phyloP scores from a whole-genome alignment of 2,888 invertebrate genomes.

The Labia minor region DNA sequence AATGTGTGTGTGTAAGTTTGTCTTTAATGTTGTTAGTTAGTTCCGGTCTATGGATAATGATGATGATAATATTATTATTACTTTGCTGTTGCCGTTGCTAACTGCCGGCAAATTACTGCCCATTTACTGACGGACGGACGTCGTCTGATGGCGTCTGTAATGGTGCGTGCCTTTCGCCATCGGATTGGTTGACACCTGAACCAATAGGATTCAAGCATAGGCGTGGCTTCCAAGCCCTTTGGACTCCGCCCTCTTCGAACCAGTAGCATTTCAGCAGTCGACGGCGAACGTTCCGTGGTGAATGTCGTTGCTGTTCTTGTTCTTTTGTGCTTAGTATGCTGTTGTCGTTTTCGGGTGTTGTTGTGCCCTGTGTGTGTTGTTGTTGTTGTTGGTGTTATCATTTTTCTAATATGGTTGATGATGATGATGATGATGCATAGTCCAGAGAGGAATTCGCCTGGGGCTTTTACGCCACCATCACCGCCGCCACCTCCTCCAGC shows the following conservation, averaged over 20 bases:
- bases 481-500: background rate
- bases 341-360: too few relatives aligned
- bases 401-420: too few relatives aligned
- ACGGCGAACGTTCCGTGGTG: too few relatives aligned
- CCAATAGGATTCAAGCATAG: background rate
- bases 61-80: too few relatives aligned
- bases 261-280: too few relatives aligned
- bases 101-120: constrained; percentile 24
- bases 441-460: background rate
- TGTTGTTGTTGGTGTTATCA: too few relatives aligned
- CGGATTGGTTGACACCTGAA: background rate
- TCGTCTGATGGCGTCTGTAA: background rate
- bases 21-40: too few relatives aligned
- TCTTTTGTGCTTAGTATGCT: background rate
- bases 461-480: background rate
- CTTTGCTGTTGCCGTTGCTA: too few relatives aligned
- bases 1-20: too few relatives aligned
- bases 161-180: background rate
- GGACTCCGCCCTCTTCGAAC: background rate
- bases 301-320: too few relatives aligned
- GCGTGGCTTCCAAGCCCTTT: background rate
- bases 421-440: too few relatives aligned
- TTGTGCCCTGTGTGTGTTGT: too few relatives aligned
- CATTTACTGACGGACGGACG: background rate
- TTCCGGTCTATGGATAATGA: background rate